Percentiles rank a stretch among this genome's conserved stretches.
phyloP scores from a whole-genome alignment of 2,888 invertebrate species.

The Carabus problematicus region DNA sequence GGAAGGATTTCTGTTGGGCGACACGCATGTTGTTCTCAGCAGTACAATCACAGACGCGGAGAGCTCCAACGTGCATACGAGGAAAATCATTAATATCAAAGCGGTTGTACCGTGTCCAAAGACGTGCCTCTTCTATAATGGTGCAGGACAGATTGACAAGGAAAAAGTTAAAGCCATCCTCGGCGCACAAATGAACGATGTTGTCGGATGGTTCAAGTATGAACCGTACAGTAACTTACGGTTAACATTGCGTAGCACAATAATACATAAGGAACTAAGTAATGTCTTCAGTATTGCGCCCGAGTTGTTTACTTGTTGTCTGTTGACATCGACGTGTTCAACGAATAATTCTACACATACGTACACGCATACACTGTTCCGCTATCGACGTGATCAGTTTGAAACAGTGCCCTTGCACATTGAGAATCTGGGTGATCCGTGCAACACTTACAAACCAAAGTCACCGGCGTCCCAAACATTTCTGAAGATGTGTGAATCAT shows the following conservation, averaged over 20 bases:
- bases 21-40: conserved; percentile 60
- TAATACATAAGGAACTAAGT: conserved; percentile 69
- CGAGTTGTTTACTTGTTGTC: conserved; percentile 69
- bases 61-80: conserved; percentile 67
- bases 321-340: conserved; percentile 64
- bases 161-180: conserved; percentile 64
- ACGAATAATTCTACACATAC: conserved; percentile 66
- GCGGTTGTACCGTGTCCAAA: conserved; percentile 68
- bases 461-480: conserved; percentile 52
- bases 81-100: conserved; percentile 68
- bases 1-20: conserved; percentile 53
- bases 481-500: conserved; percentile 47
- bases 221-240: conserved; percentile 60
- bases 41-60: conserved; percentile 74
- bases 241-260: conserved; percentile 69
- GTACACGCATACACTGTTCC: conserved; percentile 67
- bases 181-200: conserved; percentile 62
- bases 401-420: conserved; percentile 63
- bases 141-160: conserved; percentile 65
- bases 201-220: conserved; percentile 75
- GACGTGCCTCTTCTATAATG: conserved; percentile 65
- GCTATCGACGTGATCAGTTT: conserved; percentile 61
- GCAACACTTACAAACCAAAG: conserved; percentile 53
- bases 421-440: conserved; percentile 59
- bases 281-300: conserved; percentile 65